phyloP scores from a whole-genome alignment of 1,140 invertebrate species.

The Carposina sasakii region DNA sequence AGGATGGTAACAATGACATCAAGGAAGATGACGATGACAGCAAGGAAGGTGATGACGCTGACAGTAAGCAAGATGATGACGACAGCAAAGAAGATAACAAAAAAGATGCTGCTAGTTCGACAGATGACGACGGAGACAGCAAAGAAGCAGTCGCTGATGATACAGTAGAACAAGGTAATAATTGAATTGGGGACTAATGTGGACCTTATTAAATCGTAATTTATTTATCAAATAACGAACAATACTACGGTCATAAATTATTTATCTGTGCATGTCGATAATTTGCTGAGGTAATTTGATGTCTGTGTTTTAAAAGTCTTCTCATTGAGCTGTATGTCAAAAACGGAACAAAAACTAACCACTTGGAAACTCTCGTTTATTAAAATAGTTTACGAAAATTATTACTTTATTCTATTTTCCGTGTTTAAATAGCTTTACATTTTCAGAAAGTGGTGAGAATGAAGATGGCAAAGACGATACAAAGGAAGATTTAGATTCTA shows the following conservation, averaged over 20 bases:
- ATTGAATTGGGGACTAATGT: too few relatives aligned
- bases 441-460: slow-evolving; percentile 46
- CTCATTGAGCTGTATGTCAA: too few relatives aligned
- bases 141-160: slow-evolving; percentile 45
- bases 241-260: too few relatives aligned
- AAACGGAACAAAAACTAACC: too few relatives aligned
- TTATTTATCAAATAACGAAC: too few relatives aligned
- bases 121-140: slow-evolving; percentile 22
- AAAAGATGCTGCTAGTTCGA: slow-evolving; percentile 19
- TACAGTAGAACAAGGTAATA: slow-evolving; percentile 37
- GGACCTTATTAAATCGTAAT: too few relatives aligned
- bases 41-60: slow-evolving; percentile 50
- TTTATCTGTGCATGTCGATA: too few relatives aligned
- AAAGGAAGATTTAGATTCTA: slow-evolving; percentile 29
- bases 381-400: too few relatives aligned
- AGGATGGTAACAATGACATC: too few relatives aligned
- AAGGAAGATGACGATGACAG: slow-evolving; percentile 50
- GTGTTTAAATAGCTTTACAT: slow-evolving; percentile 7
- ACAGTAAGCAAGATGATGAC: slow-evolving; percentile 49
- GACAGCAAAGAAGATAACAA: slow-evolving; percentile 35
- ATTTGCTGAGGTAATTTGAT: too few relatives aligned
- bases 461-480: slow-evolving; percentile 23
- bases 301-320: too few relatives aligned
- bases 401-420: not conserved
- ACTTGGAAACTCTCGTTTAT: too few relatives aligned